Evolutionary conservation across 2,113 vertebrate genomes (phyloP).

Genomic region (Sebastes schlegelii): DNA sequence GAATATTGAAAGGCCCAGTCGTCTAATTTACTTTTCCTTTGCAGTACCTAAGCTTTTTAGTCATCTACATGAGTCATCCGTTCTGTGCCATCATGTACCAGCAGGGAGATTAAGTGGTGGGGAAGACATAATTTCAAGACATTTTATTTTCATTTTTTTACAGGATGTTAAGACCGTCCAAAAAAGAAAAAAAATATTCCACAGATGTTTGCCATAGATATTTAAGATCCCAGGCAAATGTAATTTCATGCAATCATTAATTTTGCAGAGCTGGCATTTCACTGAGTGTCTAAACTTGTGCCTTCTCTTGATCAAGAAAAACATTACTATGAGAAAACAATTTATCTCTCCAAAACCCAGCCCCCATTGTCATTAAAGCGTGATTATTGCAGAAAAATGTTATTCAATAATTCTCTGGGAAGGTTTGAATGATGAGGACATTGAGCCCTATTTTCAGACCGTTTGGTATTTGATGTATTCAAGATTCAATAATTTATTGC

Average conservation of each 20-base stretch:
- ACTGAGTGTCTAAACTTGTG: not conserved
- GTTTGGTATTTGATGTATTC: not conserved
- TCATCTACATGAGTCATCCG: slow-evolving; percentile 25
- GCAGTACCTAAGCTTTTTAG: slow-evolving; percentile 30
- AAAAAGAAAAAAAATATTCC: not conserved
- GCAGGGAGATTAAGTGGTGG: slow-evolving; percentile 14
- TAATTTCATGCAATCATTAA: slow-evolving; percentile 1
- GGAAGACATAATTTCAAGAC: slow-evolving; percentile 16
- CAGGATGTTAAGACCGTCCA: not conserved
- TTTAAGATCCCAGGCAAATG: slow-evolving; percentile 8
- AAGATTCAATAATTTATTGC: too few relatives aligned
- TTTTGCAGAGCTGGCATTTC: not conserved
- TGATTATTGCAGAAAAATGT: not conserved
- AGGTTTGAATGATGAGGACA: slow-evolving; percentile 21
- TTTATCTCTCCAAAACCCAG: not conserved
- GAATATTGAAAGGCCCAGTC: not conserved
- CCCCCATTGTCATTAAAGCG: not conserved
- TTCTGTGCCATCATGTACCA: slow-evolving; percentile 13
- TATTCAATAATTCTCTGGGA: not conserved
- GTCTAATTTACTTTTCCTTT: slow-evolving; percentile 11
- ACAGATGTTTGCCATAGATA: not conserved
- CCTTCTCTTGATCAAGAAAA: not conserved
- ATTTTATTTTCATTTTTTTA: not conserved
- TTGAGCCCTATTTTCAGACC: not conserved
- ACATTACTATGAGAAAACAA: not conserved